Evolutionary conservation across 2,888 invertebrate genomes (phyloP).

Genomic region (Campoplex nolae): DNA sequence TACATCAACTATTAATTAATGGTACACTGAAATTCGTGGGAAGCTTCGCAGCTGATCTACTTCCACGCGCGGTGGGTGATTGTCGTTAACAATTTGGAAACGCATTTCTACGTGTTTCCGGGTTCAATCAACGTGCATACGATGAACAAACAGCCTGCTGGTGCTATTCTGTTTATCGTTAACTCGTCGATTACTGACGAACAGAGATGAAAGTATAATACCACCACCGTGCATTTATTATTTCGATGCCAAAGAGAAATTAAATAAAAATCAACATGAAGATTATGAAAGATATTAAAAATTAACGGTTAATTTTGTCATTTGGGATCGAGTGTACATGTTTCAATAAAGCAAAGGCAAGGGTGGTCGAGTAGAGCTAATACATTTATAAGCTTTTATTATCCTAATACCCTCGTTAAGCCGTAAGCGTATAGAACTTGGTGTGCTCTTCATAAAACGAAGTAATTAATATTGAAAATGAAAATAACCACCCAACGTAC

Average conservation of each 20-base stretch:
- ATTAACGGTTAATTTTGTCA: constrained; percentile 1
- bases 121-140: constrained; percentile 53
- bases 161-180: constrained; percentile 11
- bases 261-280: neutral
- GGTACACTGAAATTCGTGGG: constrained; percentile 52
- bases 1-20: constrained; percentile 59
- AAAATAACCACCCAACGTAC: constrained; percentile 68
- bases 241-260: constrained; percentile 10
- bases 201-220: constrained; percentile 36
- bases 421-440: constrained; percentile 75
- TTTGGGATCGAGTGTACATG: neutral
- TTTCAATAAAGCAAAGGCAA: constrained; percentile 3
- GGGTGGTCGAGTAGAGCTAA: neutral
- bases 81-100: constrained; percentile 60
- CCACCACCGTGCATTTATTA: constrained; percentile 32
- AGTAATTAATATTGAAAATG: constrained; percentile 77
- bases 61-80: constrained; percentile 42
- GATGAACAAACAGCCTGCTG: constrained; percentile 5
- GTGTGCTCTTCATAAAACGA: constrained; percentile 77
- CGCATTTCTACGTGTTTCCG: constrained; percentile 50
- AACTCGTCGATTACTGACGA: constrained; percentile 39
- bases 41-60: constrained; percentile 52
- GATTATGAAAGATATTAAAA: constrained; percentile 21
- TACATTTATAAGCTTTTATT: constrained; percentile 44
- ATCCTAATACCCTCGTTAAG: constrained; percentile 64